A percentile compares a stretch with the other conserved stretches of the same genome.
These are phyloP conservation scores for Actinernus sp. DNA, from an alignment of 92 coral and sea anemone species.

Conservation along the genomic window DNA sequence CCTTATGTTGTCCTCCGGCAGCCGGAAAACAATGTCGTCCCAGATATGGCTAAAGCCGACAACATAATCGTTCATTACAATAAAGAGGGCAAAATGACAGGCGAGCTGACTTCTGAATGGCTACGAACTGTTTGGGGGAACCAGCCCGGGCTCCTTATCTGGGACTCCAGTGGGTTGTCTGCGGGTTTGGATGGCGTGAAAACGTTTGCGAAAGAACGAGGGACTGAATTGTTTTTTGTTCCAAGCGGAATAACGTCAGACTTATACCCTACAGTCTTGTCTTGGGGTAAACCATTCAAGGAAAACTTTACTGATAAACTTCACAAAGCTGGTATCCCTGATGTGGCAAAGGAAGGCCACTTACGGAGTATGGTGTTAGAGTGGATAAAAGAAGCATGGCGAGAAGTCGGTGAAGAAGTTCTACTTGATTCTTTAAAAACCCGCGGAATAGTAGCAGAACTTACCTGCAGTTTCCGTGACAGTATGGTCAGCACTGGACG, in stretches of 20 bases:
- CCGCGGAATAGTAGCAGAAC: background rate
- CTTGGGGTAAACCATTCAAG: background rate
- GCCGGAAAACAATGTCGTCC: background rate
- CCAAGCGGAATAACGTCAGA: background rate
- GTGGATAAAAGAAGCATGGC: conserved; percentile 1
- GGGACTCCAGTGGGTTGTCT: background rate
- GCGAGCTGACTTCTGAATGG: background rate
- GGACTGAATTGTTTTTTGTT: background rate
- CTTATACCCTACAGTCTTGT: background rate
- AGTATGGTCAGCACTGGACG: too few relatives aligned
- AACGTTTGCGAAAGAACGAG: background rate
- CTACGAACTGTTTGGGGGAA: background rate
- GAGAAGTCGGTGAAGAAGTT: background rate
- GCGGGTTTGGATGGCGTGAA: background rate
- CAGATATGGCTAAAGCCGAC: background rate
- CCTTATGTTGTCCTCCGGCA: background rate
- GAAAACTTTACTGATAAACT: conserved; percentile 1
- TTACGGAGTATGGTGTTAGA: background rate
- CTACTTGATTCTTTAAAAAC: background rate
- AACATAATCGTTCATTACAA: background rate
- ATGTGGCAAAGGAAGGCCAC: background rate
- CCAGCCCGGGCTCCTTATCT: background rate
- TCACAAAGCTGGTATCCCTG: background rate
- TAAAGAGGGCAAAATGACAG: background rate
- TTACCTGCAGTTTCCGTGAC: too few relatives aligned